phyloP scores from a whole-genome alignment of 2,113 vertebrate genomes.

The Neolamprologus fasciatus region DNA sequence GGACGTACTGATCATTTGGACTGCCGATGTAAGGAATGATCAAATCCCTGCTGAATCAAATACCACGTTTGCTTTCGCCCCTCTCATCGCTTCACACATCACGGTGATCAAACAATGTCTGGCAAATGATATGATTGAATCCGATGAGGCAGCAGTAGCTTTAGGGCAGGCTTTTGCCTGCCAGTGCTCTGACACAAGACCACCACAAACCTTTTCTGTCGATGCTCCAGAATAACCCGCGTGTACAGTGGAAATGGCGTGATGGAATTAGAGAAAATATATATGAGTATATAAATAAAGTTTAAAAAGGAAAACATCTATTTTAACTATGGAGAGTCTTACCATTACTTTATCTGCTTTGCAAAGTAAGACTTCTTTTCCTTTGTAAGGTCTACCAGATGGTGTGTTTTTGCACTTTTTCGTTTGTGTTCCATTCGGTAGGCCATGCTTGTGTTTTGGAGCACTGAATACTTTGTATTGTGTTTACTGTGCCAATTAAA shows the following conservation, averaged over 20 bases:
- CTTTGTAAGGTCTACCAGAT: constrained; percentile 63
- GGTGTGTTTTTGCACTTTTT: constrained; percentile 73
- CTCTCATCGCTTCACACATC: background rate
- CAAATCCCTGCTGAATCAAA: constrained; percentile 20
- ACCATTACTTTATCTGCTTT: constrained; percentile 64
- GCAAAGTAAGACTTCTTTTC: constrained; percentile 64
- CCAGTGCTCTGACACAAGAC: background rate
- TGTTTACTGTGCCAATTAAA: constrained; percentile 81
- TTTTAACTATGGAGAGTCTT: constrained; percentile 72
- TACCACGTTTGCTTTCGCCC: background rate
- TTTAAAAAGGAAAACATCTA: constrained; percentile 67
- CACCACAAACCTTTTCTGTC: background rate
- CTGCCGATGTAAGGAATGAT: constrained; percentile 16
- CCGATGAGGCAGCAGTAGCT: background rate
- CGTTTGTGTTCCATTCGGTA: constrained; percentile 65
- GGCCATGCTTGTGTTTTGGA: constrained; percentile 68
- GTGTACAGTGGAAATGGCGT: constrained; percentile 59
- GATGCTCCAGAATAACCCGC: constrained; percentile 13
- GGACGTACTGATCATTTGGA: background rate
- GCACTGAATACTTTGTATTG: constrained; percentile 78
- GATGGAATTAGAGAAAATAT: constrained; percentile 65
- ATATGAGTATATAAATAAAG: constrained; percentile 73
- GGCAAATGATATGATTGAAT: background rate
- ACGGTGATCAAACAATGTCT: background rate
- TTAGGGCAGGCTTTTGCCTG: background rate